phyloP scores from a whole-genome alignment of 2,888 invertebrate genomes.

The Baronia brevicornis region DNA sequence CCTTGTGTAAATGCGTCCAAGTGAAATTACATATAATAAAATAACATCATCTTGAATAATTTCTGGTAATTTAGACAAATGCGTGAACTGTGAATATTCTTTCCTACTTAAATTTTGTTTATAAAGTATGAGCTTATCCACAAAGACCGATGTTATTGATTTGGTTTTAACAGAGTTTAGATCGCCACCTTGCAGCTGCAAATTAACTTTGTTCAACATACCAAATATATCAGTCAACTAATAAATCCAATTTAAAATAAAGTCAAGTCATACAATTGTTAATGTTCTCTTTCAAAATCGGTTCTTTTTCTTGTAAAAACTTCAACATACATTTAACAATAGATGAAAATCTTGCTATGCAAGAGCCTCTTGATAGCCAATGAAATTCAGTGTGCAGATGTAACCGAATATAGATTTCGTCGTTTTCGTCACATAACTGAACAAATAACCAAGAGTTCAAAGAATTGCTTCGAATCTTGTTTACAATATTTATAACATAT shows the following conservation, averaged over 20 bases:
- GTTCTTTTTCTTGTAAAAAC: conserved; percentile 1
- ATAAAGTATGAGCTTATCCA: not conserved
- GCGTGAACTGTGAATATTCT: no score
- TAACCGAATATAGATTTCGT: conserved; percentile 1
- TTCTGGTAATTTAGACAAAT: no score
- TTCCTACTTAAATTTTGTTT: no score
- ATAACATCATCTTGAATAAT: not conserved
- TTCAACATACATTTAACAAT: no score
- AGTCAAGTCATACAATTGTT: no score
- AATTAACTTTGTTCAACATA: not conserved
- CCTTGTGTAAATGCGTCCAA: conserved; percentile 1
- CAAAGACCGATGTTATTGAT: not conserved
- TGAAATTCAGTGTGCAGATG: conserved; percentile 1
- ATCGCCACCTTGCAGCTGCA: not conserved
- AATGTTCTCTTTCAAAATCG: no score
- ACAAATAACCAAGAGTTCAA: conserved; percentile 7
- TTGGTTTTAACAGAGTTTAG: not conserved
- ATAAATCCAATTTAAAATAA: no score
- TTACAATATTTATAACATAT: no score
- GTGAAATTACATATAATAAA: conserved; percentile 2
- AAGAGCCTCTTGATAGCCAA: no score
- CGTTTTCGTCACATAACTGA: conserved; percentile 1
- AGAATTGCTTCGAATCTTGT: no score
- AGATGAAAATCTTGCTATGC: conserved; percentile 1
- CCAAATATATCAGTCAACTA: not conserved